phyloP scores from a whole-genome alignment of 2,113 vertebrate genomes.

The Archocentrus centrarchus region DNA sequence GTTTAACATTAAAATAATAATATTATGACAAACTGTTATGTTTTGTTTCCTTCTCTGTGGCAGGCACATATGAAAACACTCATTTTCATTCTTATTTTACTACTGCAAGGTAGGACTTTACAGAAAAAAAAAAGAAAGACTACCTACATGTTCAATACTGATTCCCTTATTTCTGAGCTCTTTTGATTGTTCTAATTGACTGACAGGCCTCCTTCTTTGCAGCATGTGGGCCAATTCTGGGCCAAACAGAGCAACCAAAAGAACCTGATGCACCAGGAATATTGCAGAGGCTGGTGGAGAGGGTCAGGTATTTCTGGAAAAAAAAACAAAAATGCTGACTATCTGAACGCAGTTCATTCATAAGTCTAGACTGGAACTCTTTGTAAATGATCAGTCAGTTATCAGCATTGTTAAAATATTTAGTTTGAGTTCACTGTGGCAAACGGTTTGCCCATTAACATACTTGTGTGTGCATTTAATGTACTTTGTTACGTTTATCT shows the following conservation, averaged over 20 bases:
- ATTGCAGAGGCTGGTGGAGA: constrained; percentile 41
- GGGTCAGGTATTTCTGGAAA: constrained; percentile 54
- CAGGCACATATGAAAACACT: constrained; percentile 55
- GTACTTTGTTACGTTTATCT: constrained; percentile 5
- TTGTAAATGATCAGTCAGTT: neutral
- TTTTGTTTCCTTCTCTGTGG: neutral
- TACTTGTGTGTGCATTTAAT: neutral
- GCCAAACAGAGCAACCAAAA: neutral
- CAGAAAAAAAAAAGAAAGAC: neutral
- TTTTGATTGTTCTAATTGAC: neutral
- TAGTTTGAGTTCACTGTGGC: neutral
- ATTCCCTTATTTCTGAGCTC: neutral
- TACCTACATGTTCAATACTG: neutral
- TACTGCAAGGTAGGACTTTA: constrained; percentile 67
- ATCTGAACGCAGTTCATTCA: neutral
- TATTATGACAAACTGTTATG: neutral
- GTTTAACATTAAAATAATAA: neutral
- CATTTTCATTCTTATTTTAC: constrained; percentile 57
- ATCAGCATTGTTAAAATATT: neutral
- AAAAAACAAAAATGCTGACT: neutral
- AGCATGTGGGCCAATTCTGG: constrained; percentile 58
- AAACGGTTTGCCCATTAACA: neutral
- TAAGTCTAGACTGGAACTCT: neutral
- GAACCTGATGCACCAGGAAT: constrained; percentile 45
- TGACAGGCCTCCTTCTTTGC: constrained; percentile 17